These are phyloP conservation scores for Aproaerema taeniolella DNA, from an alignment of 2,888 invertebrate genomes.

Conservation along the genomic window DNA sequence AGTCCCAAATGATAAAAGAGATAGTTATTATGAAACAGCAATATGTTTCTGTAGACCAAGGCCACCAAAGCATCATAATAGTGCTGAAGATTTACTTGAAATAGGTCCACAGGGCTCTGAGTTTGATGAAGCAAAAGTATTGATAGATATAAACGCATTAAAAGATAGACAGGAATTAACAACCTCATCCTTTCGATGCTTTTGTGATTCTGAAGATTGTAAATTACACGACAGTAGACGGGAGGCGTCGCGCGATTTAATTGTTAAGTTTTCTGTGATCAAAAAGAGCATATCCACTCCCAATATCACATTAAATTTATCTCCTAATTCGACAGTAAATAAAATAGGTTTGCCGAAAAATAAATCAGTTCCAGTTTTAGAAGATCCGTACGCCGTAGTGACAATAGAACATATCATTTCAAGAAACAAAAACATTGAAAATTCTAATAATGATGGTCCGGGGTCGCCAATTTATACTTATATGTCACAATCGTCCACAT, in stretches of 20 bases:
- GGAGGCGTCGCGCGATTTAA: slow-evolving; percentile 41
- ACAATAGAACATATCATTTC: slow-evolving; percentile 45
- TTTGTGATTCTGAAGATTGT: slow-evolving; percentile 59
- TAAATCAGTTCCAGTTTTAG: slow-evolving; percentile 54
- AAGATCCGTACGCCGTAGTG: slow-evolving; percentile 58
- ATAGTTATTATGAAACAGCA: slow-evolving; percentile 66
- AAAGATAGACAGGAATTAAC: slow-evolving; percentile 43
- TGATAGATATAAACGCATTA: slow-evolving; percentile 47
- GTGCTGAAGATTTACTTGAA: slow-evolving; percentile 64
- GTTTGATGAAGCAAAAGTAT: slow-evolving; percentile 42
- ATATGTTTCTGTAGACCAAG: slow-evolving; percentile 67
- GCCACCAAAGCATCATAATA: slow-evolving; percentile 58
- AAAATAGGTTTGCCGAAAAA: slow-evolving; percentile 46
- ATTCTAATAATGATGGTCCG: slow-evolving; percentile 15
- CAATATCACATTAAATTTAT: slow-evolving; percentile 52
- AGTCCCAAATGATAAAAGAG: slow-evolving; percentile 45
- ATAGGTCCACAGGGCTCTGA: slow-evolving; percentile 32
- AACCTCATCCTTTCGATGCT: slow-evolving; percentile 61
- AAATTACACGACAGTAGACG: slow-evolving; percentile 52
- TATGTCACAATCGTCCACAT: slow-evolving; percentile 51
- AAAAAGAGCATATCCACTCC: slow-evolving; percentile 70
- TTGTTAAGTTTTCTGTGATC: slow-evolving; percentile 64
- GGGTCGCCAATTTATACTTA: slow-evolving; percentile 39
- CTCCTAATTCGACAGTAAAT: slow-evolving; percentile 47
- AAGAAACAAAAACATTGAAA: slow-evolving; percentile 33